A percentile compares a stretch with the other conserved stretches of the same genome.
phyloP scores from a whole-genome alignment of 2,888 invertebrate species.

The Hypselothyrea guttata region DNA sequence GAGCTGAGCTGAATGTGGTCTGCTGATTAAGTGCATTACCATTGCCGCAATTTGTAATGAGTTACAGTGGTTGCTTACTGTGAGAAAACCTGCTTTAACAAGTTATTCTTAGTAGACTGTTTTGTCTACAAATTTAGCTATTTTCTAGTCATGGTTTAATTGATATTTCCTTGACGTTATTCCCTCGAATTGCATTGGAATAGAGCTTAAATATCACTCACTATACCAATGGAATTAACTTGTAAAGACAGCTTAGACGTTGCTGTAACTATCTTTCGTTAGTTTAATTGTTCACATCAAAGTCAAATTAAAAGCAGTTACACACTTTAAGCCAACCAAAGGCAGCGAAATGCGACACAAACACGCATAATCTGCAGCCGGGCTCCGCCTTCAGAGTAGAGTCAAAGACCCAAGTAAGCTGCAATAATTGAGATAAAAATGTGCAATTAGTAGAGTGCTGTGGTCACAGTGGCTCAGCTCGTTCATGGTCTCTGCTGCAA shows the following conservation, averaged over 20 bases:
- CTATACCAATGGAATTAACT: not conserved
- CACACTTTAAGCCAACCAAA: constrained; percentile 19
- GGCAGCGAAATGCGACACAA: constrained; percentile 4
- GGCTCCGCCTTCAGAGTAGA: not conserved
- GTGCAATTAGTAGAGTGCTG: constrained; percentile 60
- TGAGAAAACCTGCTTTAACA: too few species aligned
- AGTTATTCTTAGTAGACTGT: too few species aligned
- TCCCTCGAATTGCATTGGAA: too few species aligned
- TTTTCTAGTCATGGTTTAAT: too few species aligned
- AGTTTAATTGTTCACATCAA: constrained; percentile 16
- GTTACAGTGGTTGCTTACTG: too few species aligned
- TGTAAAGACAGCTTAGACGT: not conserved
- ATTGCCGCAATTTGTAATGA: too few species aligned
- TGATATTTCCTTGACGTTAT: too few species aligned
- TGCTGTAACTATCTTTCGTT: not conserved
- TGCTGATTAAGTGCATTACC: too few species aligned
- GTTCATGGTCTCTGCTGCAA: constrained; percentile 21
- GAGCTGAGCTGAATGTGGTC: too few species aligned
- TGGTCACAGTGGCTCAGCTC: constrained; percentile 36
- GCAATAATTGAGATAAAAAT: constrained; percentile 74
- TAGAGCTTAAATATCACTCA: too few species aligned
- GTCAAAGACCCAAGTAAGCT: constrained; percentile 45
- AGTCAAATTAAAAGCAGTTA: constrained; percentile 17
- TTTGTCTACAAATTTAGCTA: too few species aligned
- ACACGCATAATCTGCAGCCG: constrained; percentile 6